Base-by-base conservation (phyloP, 2,888 invertebrate species). In the Galerucella pusilla region DNA sequence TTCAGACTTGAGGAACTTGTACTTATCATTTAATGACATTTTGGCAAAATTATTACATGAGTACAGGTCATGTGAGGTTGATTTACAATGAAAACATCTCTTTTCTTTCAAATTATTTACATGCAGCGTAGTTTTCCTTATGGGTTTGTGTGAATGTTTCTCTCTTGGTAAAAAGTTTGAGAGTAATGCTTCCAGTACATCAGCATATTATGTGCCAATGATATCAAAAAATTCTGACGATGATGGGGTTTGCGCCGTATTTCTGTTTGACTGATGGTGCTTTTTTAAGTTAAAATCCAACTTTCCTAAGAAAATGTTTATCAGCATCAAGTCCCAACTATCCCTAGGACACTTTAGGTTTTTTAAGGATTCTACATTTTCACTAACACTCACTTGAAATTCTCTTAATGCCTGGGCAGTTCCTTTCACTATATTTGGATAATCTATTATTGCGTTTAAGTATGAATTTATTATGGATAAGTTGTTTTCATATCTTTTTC, bases 341-440 rank as follows among this genome's bases (percentile, higher is more conserved):
- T 42, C 35, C 35, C 9, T 42, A 45, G 64, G 64, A 45, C 14
- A 65, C 20, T 65, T 45, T 16, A 45, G n/a, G 45, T 65, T 65
- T 65, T 65, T 65, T 65, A 45, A 65, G n/a, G 45, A 65, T 16
- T 65, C 64, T 65, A 61, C 61, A 61, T 61, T 61, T 61, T 61
- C 35, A n/a, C 61, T 61, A 28, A 61, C 14, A 61, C 35, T 65
- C 46, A 65, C 45, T 65, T 16, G 45, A 45, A 65, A 65, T 65
- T 65, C 64, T 65, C 64, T 65, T 45, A 65, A 65, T 2, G 45
- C 14, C n/a, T 42, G 45, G 14, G 64, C 45, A 16, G 64, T 65
- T 45, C 64, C 42, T 65, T 65, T 45, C 46, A 42, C 64, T 65
- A 45, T 45, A 61, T 61, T 61, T 61, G 28, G 61, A 61, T 61